These are phyloP conservation scores for Toxotes lorentzi DNA, from an alignment of 2,797 vertebrate species.

Conservation along the genomic window DNA sequence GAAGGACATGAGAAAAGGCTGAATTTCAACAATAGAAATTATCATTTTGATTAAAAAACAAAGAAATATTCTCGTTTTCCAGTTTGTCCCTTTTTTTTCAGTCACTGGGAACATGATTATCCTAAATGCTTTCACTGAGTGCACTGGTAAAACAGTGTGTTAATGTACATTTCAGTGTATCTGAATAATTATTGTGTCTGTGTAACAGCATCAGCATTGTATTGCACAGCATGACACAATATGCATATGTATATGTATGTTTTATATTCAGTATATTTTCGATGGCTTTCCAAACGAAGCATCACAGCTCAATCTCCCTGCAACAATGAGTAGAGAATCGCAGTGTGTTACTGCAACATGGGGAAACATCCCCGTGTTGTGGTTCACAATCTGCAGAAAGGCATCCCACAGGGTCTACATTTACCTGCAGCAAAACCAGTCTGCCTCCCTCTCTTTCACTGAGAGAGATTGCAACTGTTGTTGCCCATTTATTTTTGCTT, in stretches of 20 bases:
- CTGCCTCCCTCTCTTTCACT: slow-evolving; percentile 27
- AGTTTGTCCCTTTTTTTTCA: neutral
- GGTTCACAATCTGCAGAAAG: slow-evolving; percentile 65
- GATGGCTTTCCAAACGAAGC: slow-evolving; percentile 12
- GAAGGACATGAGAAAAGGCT: slow-evolving; percentile 16
- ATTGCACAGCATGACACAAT: slow-evolving; percentile 8
- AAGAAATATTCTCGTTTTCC: neutral
- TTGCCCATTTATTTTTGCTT: slow-evolving; percentile 32
- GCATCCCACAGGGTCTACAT: slow-evolving; percentile 56
- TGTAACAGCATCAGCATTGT: neutral
- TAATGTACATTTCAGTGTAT: neutral
- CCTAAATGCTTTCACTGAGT: neutral
- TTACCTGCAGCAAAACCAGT: slow-evolving; percentile 70
- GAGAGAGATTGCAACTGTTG: slow-evolving; percentile 49
- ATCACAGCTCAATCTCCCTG: slow-evolving; percentile 17
- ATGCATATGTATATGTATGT: neutral
- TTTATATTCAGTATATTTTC: neutral
- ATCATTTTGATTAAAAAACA: slow-evolving; percentile 14
- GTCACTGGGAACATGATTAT: neutral
- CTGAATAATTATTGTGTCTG: neutral
- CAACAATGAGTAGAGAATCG: slow-evolving; percentile 28
- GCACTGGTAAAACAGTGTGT: neutral
- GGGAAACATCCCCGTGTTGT: slow-evolving; percentile 39
- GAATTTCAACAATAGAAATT: slow-evolving; percentile 23
- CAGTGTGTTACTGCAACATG: slow-evolving; percentile 42